Evolutionary conservation across 2,888 invertebrate species (phyloP).

Genomic region (Strigamia maritima): DNA sequence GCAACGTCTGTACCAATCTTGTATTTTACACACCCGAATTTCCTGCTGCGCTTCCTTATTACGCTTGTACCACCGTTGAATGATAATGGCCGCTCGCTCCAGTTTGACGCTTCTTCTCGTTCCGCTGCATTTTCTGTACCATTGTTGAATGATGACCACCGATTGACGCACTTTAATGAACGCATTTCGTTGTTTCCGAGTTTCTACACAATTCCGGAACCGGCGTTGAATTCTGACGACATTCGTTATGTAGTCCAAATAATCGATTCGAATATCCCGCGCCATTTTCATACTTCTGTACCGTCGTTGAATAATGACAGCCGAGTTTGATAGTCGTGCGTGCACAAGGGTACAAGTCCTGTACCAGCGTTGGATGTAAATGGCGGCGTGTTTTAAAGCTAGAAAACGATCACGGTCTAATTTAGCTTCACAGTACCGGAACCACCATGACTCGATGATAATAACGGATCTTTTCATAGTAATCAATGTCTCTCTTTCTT

Average conservation of each 20-base stretch:
- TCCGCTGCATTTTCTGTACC: not conserved
- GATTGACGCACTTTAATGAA: not conserved
- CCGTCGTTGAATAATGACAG: not conserved
- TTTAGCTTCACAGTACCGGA: too few species aligned
- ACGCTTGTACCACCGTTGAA: not conserved
- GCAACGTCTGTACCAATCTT: not conserved
- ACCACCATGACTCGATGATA: too few species aligned
- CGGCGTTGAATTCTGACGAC: not conserved
- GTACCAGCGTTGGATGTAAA: not conserved
- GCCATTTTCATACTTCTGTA: not conserved
- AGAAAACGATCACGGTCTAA: not conserved
- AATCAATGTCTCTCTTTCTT: too few species aligned
- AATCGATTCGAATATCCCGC: not conserved
- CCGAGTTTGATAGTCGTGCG: not conserved
- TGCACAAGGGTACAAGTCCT: not conserved
- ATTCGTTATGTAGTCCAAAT: not conserved
- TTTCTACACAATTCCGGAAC: not conserved
- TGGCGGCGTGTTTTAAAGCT: not conserved
- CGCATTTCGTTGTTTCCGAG: not conserved
- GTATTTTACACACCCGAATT: not conserved
- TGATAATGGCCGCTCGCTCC: not conserved
- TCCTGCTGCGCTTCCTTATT: not conserved
- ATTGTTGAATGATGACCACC: not conserved
- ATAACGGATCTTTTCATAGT: too few species aligned
- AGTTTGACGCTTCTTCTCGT: not conserved